These are phyloP conservation scores for Pitangus sulphuratus DNA, from an alignment of 2,797 vertebrate species.

Conservation along the genomic window DNA sequence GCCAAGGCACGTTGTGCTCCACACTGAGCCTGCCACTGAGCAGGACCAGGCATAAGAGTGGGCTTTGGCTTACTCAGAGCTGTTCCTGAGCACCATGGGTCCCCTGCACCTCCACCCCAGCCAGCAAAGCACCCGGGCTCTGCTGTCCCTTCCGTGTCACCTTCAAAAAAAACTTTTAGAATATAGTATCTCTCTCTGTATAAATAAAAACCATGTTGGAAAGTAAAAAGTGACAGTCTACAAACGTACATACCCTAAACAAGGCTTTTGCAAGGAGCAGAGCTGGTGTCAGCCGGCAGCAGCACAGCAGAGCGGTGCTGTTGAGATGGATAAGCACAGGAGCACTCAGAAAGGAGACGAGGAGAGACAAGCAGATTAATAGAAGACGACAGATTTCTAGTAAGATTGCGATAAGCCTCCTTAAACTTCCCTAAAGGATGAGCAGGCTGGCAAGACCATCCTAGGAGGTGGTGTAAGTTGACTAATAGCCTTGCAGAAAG, in stretches of 20 bases:
- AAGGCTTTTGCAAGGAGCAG: background rate
- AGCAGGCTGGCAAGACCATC: constrained; percentile 55
- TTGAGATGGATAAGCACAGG: background rate
- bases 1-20: background rate
- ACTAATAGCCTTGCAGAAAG: background rate
- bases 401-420: constrained; percentile 64
- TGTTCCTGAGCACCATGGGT: background rate
- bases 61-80: background rate
- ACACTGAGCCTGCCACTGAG: rapidly evolving
- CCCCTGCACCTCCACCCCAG: background rate
- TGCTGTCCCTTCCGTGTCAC: background rate
- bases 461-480: constrained; percentile 2
- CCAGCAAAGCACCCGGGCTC: background rate
- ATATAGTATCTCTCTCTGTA: rapidly evolving
- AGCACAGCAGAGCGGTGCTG: background rate
- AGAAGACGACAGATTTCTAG: constrained; percentile 62
- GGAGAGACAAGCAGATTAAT: constrained; percentile 44
- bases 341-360: background rate
- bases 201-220: rapidly evolving
- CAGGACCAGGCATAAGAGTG: rapidly evolving
- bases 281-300: background rate
- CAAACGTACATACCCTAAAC: background rate
- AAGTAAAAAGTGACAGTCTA: background rate
- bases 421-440: constrained; percentile 58
- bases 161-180: background rate